These are phyloP conservation scores for Charaxes varanes DNA, from an alignment of 1,140 invertebrate genomes.

Conservation along the genomic window DNA sequence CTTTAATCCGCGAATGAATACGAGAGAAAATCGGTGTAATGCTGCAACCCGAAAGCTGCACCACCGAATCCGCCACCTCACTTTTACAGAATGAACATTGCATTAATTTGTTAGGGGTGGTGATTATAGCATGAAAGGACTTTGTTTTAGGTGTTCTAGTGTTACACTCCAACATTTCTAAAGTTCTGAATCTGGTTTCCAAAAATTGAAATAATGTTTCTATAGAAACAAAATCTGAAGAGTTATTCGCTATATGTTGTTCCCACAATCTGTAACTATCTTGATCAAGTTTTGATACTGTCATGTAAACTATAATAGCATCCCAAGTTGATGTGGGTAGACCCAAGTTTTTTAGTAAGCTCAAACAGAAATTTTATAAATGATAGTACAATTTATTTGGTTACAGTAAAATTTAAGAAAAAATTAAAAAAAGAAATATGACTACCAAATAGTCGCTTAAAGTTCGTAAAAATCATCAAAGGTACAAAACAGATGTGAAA, in stretches of 20 bases:
- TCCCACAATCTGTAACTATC: constrained; percentile 16
- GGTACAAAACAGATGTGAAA: too few relatives aligned
- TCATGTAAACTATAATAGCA: constrained; percentile 15
- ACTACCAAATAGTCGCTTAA: too few relatives aligned
- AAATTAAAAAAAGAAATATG: too few relatives aligned
- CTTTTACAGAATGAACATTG: constrained; percentile 13
- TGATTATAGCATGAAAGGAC: constrained; percentile 6
- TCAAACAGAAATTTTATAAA: too few relatives aligned
- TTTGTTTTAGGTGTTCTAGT: constrained; percentile 3
- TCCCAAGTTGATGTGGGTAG: constrained; percentile 17
- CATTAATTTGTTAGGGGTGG: constrained; percentile 1
- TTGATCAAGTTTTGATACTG: constrained; percentile 16
- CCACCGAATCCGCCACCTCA: too few relatives aligned
- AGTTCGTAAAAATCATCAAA: too few relatives aligned
- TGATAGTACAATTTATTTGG: too few relatives aligned
- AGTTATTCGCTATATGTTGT: constrained; percentile 4
- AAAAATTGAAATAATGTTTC: constrained; percentile 11
- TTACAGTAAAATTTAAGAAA: too few relatives aligned
- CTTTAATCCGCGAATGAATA: too few relatives aligned
- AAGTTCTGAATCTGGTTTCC: constrained; percentile 12
- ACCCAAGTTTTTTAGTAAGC: constrained; percentile 11
- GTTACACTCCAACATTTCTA: constrained; percentile 9
- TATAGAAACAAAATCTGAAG: constrained; percentile 7
- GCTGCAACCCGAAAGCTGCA: too few relatives aligned
- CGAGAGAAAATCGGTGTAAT: too few relatives aligned